These are phyloP conservation scores for Rhabdomys dilectus DNA, from an alignment of 2,113 vertebrate genomes.

Conservation along the genomic window DNA sequence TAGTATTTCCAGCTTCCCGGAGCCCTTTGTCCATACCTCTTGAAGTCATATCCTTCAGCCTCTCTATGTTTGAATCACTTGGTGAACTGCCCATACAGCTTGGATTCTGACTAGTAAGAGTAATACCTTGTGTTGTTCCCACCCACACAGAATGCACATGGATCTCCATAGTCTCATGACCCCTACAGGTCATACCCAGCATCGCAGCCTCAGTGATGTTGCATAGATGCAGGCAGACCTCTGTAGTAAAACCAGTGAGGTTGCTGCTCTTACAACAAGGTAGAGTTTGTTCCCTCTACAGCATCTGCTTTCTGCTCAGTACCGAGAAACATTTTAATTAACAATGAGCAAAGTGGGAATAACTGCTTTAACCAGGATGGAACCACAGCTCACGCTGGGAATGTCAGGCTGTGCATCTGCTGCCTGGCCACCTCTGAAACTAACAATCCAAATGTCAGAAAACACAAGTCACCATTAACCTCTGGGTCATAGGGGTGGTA, in stretches of 20 bases:
- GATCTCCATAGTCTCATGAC: neutral
- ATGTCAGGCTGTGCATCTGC: neutral
- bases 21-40: neutral
- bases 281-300: neutral
- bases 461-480: too few species aligned
- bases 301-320: neutral
- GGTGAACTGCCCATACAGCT: neutral
- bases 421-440: neutral
- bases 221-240: neutral
- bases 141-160: too few species aligned
- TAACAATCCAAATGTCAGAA: neutral
- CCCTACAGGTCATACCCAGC: too few species aligned
- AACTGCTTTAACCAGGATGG: neutral
- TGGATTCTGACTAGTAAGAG: neutral
- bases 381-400: neutral
- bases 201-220: too few species aligned
- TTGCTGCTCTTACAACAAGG: neutral
- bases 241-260: neutral
- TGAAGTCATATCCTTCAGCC: neutral
- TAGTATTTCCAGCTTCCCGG: accelerated
- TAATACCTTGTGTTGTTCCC: neutral
- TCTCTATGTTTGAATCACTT: neutral
- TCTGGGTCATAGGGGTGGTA: accelerated
- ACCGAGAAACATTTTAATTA: neutral
- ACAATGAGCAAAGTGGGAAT: neutral